Base-by-base conservation (phyloP, 1,140 invertebrate genomes). In the Heliothis virescens region DNA sequence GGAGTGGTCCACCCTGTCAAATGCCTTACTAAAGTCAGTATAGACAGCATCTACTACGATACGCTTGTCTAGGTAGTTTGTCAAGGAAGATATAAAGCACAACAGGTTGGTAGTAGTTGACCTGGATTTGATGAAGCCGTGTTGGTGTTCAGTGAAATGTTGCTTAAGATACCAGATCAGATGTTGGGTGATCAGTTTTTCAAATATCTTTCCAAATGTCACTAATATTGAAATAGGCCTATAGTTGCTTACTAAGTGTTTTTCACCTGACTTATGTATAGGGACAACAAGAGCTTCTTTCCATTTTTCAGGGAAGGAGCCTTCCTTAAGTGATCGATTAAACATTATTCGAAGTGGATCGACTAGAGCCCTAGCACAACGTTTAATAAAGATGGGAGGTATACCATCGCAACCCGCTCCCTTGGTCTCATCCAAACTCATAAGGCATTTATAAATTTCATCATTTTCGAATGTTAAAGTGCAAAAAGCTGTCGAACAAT, bases 111-210 rank as follows among this genome's bases (percentile, higher is more conserved):
- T 74, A 10, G 26, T 74, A n/a, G 55, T 60, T 9, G 72, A 74
- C 47, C 41, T 74, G 10, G 7, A 41, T n/a, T 48, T 41, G 13
- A 63, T 63, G 62, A 75, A 75, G 5, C 73, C 73, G 34, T 75
- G 57, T 26, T 75, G 73, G 15, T 50, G 3, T 13, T 1, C 3
- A 1, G 18, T 1, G 29, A 75, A 13, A 62, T 13, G n/a, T 21
- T 75, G 34, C 16, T 75, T 62, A 21, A 75, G 16, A 57, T 57
- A 18, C 18, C 7, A 10, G 18, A 18, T 21, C 3, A 21, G 55
- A 10, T 26, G 26, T 1, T 62, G 2, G 12, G 59, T 59, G 9
- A 76, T 13, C 11, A 76, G 60, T 11, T 9, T 29, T n/a, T 76
- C 59, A 48, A 76, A 63, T n/a, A 63, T 21, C 63, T 75, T 75